Conservation (phyloP, 2,113 vertebrate genomes). For the Sigmodon hispidus region DNA sequence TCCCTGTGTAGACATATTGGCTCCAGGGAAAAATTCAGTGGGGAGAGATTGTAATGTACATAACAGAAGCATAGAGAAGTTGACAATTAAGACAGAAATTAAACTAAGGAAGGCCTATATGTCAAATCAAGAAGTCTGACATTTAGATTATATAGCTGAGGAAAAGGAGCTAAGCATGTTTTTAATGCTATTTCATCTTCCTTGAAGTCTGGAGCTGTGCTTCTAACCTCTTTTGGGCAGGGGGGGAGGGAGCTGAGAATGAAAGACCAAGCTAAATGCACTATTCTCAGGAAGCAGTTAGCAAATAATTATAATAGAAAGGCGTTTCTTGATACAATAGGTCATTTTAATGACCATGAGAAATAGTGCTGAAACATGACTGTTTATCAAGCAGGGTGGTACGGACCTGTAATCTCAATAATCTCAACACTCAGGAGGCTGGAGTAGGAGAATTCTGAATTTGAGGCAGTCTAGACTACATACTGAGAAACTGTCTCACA, state of each 20-base stretch:
- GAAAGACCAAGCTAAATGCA: neutral
- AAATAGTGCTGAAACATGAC: neutral
- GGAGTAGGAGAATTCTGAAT: neutral
- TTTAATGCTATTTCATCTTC: neutral
- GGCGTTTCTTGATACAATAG: neutral
- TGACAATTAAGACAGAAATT: neutral
- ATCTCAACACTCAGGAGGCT: neutral
- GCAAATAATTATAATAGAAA: constrained; percentile 10
- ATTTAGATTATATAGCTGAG: neutral
- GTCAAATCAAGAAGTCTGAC: constrained; percentile 7
- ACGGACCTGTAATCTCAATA: neutral
- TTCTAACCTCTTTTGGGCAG: neutral
- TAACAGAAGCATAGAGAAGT: neutral
- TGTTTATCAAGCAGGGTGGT: neutral
- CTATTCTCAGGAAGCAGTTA: neutral
- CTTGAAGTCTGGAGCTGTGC: neutral
- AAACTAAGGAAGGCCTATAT: neutral
- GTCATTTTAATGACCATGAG: neutral
- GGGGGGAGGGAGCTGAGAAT: no score
- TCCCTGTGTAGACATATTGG: neutral
- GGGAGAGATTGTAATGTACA: neutral
- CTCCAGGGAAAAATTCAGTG: neutral
- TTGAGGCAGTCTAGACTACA: neutral
- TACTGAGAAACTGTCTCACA: neutral
- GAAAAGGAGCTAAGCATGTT: neutral